Conservation (phyloP, 2,888 invertebrate genomes). For the Notodonta ziczac region DNA sequence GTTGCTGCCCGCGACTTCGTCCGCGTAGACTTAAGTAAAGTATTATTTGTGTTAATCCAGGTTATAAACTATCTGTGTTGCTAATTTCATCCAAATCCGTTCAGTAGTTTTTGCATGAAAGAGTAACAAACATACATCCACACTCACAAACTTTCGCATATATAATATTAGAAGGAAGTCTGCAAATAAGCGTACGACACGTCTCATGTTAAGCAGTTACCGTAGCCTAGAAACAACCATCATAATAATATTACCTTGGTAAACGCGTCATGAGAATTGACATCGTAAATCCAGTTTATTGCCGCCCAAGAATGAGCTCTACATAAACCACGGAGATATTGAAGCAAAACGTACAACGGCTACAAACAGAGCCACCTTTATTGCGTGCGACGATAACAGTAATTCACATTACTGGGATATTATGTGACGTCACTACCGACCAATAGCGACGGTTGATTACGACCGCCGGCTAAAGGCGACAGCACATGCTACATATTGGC, state of each 20-base stretch:
- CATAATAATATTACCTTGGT: background rate
- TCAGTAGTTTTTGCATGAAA: no score
- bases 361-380: conserved; percentile 52
- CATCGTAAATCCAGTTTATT: conserved; percentile 16
- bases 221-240: background rate
- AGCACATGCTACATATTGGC: background rate
- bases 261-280: background rate
- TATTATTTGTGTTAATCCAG: no score
- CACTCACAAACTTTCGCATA: no score
- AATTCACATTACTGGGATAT: conserved; percentile 68
- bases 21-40: no score
- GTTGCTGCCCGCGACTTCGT: no score
- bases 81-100: no score
- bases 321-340: conserved; percentile 22
- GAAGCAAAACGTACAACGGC: conserved; percentile 35
- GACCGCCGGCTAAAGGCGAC: conserved; percentile 25
- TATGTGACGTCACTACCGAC: conserved; percentile 44
- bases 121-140: no score
- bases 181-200: no score
- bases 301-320: conserved; percentile 12
- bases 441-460: conserved; percentile 35
- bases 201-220: no score
- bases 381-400: conserved; percentile 66
- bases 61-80: no score
- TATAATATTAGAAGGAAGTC: no score